Percentiles rank a stretch among this genome's conserved stretches.
phyloP scores from a whole-genome alignment of 2,113 vertebrate species.

The Percopsis transmontana region DNA sequence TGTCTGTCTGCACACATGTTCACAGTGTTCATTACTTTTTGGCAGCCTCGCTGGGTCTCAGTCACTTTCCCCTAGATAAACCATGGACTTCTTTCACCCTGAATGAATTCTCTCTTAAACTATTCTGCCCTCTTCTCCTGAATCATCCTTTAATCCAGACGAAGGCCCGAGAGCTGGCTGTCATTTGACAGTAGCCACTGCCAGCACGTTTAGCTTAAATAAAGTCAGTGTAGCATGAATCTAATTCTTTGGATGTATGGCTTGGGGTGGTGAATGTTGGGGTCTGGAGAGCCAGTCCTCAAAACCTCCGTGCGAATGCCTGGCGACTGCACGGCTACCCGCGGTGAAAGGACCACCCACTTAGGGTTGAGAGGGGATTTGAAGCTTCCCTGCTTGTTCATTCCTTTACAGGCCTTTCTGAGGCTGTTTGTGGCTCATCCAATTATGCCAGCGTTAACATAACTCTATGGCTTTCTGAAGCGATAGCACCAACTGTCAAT shows the following conservation, averaged over 20 bases:
- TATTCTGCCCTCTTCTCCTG: constrained; percentile 72
- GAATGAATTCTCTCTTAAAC: constrained; percentile 70
- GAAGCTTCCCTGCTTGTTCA: constrained; percentile 74
- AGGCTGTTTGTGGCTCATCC: constrained; percentile 75
- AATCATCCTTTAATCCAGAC: constrained; percentile 81
- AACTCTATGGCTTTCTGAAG: constrained; percentile 50
- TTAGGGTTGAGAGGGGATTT: constrained; percentile 82
- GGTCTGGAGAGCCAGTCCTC: constrained; percentile 76
- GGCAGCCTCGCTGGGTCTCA: constrained; percentile 61
- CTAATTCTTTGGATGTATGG: constrained; percentile 83
- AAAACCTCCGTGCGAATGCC: constrained; percentile 75
- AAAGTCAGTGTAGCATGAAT: constrained; percentile 85
- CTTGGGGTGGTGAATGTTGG: constrained; percentile 75
- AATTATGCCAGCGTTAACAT: constrained; percentile 64
- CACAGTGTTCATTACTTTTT: constrained; percentile 58
- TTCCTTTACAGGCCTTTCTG: constrained; percentile 73
- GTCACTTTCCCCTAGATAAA: constrained; percentile 67
- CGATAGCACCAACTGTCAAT: constrained; percentile 51
- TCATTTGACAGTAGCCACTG: constrained; percentile 74
- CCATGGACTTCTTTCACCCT: constrained; percentile 70
- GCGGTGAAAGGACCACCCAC: constrained; percentile 84
- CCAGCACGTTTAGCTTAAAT: constrained; percentile 79
- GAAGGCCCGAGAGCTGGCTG: constrained; percentile 75
- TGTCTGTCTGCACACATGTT: constrained; percentile 63
- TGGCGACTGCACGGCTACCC: constrained; percentile 81